Evolutionary conservation across 2,797 vertebrate species (phyloP), one percentile per base, ranked within the genome.

Genomic region (Mormyrus proboscirostris): DNA sequence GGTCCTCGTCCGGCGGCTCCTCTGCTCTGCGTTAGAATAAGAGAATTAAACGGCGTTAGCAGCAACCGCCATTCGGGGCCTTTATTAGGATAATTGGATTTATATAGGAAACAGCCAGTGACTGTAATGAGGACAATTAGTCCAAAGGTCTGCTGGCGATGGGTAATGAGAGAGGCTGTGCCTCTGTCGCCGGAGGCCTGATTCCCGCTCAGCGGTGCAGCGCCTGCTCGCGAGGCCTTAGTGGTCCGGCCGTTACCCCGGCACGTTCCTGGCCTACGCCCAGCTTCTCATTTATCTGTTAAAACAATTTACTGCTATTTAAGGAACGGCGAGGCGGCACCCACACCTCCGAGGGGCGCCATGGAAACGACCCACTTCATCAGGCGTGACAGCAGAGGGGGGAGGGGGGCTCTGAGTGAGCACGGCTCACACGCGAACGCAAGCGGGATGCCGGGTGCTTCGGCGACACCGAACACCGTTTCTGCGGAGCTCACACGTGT

Each of bases 141-240:
- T 91, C 94, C 92, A 91, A 93, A 93, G 95, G 94, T 96, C 96
- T 96, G 95, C 95, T 96, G 96, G 96, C 96, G 95, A 95, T 92
- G 91, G 89, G 89, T 93, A 95, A 96, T 96, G 95, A 94, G 92
- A 44, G 93, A 92, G 94, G 95, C 95, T 96, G 96, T 97, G 97
- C 95, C 93, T 92, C 92, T 93, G 94, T 92, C 95, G 94, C 95
- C 94, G 93, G 94, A 90, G 93, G 95, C 95, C 95, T 94, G 94
- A 95, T 94, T 95, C 93, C n/a, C 88, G 89, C 90, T 89, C 90
- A 92, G 91, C 90, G 92, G 93, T 93, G 76, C 57, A 87, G 90
- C 91, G 93, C 92, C 93, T 19, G 94, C 93, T 94, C 93, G 69
- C 92, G 90, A 89, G 91, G 73, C 89, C 93, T 93, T 94, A 93